A percentile compares a stretch with the other conserved stretches of the same genome.
phyloP scores from a whole-genome alignment of 2,113 vertebrate species.

The Cettia cetti region DNA sequence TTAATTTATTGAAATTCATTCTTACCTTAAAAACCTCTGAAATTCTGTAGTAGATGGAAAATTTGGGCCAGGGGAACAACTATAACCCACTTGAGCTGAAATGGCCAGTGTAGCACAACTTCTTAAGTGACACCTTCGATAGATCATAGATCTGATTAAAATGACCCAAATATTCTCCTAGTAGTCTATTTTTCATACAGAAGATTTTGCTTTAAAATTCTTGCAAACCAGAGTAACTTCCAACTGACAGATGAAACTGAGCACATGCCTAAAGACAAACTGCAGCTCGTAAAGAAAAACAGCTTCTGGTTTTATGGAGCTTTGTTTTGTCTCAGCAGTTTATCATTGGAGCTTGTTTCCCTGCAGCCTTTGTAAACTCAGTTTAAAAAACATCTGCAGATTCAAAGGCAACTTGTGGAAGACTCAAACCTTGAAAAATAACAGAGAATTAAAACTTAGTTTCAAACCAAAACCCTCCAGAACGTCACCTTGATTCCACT shows the following conservation, averaged over 20 bases:
- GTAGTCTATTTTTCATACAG: background rate
- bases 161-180: background rate
- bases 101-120: background rate
- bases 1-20: background rate
- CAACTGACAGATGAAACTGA: background rate
- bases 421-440: background rate
- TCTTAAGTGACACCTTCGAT: background rate
- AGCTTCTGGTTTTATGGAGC: background rate
- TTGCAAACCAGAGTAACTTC: background rate
- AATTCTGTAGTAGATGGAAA: background rate
- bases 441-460: background rate
- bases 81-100: background rate
- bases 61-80: background rate
- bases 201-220: background rate
- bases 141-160: background rate
- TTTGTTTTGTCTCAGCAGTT: background rate
- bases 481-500: background rate
- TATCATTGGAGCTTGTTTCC: background rate
- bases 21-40: background rate
- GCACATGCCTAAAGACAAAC: background rate
- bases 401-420: background rate
- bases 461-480: background rate
- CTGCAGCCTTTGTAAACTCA: background rate
- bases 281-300: background rate
- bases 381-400: background rate